phyloP scores from a whole-genome alignment of 2,888 invertebrate species.

The Calliscelio sp. region DNA sequence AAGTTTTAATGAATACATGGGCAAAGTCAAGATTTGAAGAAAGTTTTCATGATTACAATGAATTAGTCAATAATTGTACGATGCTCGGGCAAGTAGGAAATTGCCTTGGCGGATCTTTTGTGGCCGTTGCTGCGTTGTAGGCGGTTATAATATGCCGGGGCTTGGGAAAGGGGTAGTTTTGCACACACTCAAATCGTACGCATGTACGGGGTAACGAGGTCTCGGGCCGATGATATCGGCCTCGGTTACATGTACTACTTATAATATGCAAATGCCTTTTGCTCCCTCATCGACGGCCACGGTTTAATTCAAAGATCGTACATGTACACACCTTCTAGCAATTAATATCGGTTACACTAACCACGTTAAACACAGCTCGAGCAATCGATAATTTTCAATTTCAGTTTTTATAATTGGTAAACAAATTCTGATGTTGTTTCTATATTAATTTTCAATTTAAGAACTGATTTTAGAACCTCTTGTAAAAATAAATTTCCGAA shows the following conservation, averaged over 20 bases:
- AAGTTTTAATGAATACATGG: slow-evolving; percentile 67
- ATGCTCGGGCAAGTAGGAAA: slow-evolving; percentile 74
- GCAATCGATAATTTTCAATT: too few species aligned
- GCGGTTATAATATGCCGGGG: slow-evolving; percentile 66
- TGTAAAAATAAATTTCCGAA: too few species aligned
- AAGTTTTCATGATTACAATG: slow-evolving; percentile 70
- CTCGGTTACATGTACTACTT: slow-evolving; percentile 85
- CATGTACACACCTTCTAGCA: slow-evolving; percentile 75
- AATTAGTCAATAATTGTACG: slow-evolving; percentile 73
- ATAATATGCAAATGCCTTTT: slow-evolving; percentile 85
- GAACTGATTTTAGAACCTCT: too few species aligned
- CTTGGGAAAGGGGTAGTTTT: slow-evolving; percentile 75
- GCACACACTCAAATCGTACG: slow-evolving; percentile 81
- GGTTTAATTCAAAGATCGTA: slow-evolving; percentile 80
- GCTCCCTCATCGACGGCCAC: slow-evolving; percentile 75
- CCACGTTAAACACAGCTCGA: background rate
- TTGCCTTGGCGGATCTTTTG: slow-evolving; percentile 76
- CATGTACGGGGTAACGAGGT: slow-evolving; percentile 84
- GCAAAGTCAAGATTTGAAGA: slow-evolving; percentile 57
- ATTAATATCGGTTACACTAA: slow-evolving; percentile 80
- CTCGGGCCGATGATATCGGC: slow-evolving; percentile 82
- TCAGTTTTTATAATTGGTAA: too few species aligned
- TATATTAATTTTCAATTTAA: too few species aligned
- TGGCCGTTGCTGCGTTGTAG: slow-evolving; percentile 68
- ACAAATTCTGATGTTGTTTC: too few species aligned